A percentile compares a stretch with the other conserved stretches of the same genome.
These are phyloP conservation scores for Dallia pectoralis DNA, from an alignment of 2,797 vertebrate genomes.

Conservation along the genomic window DNA sequence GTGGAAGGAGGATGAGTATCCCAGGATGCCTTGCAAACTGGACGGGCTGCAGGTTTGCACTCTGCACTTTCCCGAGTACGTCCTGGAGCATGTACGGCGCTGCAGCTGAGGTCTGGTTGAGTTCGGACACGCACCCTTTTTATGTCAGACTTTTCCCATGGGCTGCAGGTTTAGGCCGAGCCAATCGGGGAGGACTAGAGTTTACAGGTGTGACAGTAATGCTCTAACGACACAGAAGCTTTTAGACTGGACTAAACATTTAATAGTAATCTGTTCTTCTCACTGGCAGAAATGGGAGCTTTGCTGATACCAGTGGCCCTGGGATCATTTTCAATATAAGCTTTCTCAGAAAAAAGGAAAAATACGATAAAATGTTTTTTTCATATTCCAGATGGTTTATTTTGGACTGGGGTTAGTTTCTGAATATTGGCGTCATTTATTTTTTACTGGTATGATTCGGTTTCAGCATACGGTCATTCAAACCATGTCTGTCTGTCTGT, in stretches of 20 bases:
- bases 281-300: constrained; percentile 18
- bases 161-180: neutral
- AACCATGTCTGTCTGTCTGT: constrained; percentile 25
- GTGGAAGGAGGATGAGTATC: constrained; percentile 99
- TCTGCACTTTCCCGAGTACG: constrained; percentile 95
- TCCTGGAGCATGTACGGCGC: constrained; percentile 93
- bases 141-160: constrained; percentile 29
- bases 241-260: constrained; percentile 39
- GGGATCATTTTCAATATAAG: constrained; percentile 53
- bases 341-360: constrained; percentile 60
- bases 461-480: neutral
- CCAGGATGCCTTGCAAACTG: constrained; percentile 98
- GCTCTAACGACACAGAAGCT: constrained; percentile 49
- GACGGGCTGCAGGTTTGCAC: constrained; percentile 99
- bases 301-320: constrained; percentile 18
- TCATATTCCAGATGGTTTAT: constrained; percentile 50
- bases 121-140: constrained; percentile 24
- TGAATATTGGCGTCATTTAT: constrained; percentile 31
- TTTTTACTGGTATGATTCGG: constrained; percentile 21
- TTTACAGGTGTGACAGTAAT: constrained; percentile 57
- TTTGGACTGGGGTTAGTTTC: constrained; percentile 54
- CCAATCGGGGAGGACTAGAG: constrained; percentile 30
- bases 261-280: constrained; percentile 44
- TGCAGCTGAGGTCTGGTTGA: constrained; percentile 83
- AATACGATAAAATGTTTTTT: constrained; percentile 4